Evolutionary conservation across 1,140 invertebrate genomes (phyloP), one percentile per base, ranked within the genome.

Genomic region (Drosophila busckii): DNA sequence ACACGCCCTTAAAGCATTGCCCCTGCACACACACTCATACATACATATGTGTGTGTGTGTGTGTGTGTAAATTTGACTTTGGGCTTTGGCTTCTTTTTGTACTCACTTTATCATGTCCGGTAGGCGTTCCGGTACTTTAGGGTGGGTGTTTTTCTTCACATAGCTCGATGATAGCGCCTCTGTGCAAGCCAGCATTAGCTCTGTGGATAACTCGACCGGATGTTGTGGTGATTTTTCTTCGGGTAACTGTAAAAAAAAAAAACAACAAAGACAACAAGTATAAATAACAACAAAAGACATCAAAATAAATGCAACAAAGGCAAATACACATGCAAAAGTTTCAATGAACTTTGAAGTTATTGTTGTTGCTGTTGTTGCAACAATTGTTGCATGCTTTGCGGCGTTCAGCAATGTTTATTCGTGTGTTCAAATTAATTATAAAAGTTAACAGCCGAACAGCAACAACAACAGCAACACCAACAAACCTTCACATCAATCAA

Each of bases 71-170:
- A 49, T 38, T 58, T 38, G 40, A 49, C 38, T 46, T 49, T 34
- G 35, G 44, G 49, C 37, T 19, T 38, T 35, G 41, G 17, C 9
- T 64, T 59, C 9, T 50, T 59, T 34, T 69, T 59, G 60, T 61
- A 87, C 85, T 86, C 76, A 87, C 86, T 85, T 87, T 76, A 87
- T 84, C 64, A 87, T 56, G 73, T 87, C 86, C 62, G 86, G 86
- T 76, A 87, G 84, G 70, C 86, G 86, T 86, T 87, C 84, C 71
- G 73, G 48, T 38, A 87, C 80, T 73, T 85, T 84, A 46, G 86
- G 83, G 82, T 86, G 84, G 73, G 71, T 71, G 50, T 75, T 67
- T 62, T 86, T 86, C 65, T 86, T 83, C 37, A 82, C 59, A 54
- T 85, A 87, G 49, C 63, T 71, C 29, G 85, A 67, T 38, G 86